Evolutionary conservation across 2,113 vertebrate species (phyloP), one percentile per base, ranked within the genome.

Genomic region (Triplophysa tibetana): DNA sequence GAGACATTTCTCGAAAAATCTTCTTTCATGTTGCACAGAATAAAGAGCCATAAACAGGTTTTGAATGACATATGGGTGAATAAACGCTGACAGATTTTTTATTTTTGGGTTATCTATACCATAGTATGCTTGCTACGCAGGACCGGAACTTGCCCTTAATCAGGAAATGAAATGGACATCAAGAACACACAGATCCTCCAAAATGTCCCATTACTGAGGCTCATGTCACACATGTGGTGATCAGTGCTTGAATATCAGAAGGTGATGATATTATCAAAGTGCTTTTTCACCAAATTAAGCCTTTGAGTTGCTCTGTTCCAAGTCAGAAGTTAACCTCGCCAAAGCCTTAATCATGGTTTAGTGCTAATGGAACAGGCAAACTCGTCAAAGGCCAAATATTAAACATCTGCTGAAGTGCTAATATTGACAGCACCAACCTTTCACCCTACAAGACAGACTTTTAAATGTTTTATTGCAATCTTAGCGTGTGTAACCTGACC

Each of bases 281-380:
- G 77, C 64, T 77, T 81, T 78, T 82, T 83, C 45, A 78, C 74
- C 64, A 23, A 56, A 45, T 19, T 16, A 61, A 84, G 19, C 26
- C 67, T 78, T 64, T 63, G 17, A 61, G n/a, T 64, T 61, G 48
- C 62, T 66, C 58, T 76, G 10, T 77, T 80, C 58, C 23, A 78
- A 48, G 67, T 21, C 58, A 80, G 75, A 80, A 81, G 33, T 65
- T 16, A 1, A 11, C 29, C 41, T 60, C 0, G 16, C 8, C n/a
- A 63, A 52, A 64, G 45, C 43, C 43, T 43, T 1, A 48, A 29
- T 6, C n/a, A n/a, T 24, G 23, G 13, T 48, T 9, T 50, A 72
- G 11, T 60, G 54, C 60, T 43, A 43, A 60, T 56, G 1, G 19
- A 52, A 54, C 6, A 24, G 0, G 0, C 56, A 8, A 43, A 23